Conservation (phyloP, 1,140 invertebrate species). For the Ridgeia piscesae region DNA sequence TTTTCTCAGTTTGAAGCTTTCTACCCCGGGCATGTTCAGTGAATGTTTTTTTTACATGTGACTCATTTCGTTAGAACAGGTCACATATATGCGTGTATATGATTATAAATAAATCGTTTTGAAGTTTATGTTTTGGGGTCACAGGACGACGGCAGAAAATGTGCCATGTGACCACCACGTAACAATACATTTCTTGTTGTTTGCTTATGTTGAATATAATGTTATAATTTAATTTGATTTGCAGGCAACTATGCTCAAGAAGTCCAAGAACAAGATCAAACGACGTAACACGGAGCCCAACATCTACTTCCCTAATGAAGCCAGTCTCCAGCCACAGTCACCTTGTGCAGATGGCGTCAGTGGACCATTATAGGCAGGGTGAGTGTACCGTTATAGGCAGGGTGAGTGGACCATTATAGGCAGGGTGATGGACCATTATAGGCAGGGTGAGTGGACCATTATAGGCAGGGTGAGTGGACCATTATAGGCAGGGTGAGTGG, state of each 20-base stretch:
- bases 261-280: constrained; percentile 86
- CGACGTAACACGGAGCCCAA: constrained; percentile 74
- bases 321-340: constrained; percentile 34
- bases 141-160: too few relatives aligned
- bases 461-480: neutral
- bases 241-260: constrained; percentile 73
- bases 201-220: too few relatives aligned
- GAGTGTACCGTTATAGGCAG: neutral
- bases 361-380: constrained; percentile 47
- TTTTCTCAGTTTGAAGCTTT: too few relatives aligned
- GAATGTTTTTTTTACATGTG: too few relatives aligned
- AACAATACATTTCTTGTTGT: too few relatives aligned
- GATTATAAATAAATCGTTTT: too few relatives aligned
- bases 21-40: too few relatives aligned
- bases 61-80: too few relatives aligned
- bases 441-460: neutral
- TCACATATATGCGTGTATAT: too few relatives aligned
- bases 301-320: constrained; percentile 39
- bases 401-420: neutral
- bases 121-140: too few relatives aligned
- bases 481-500: neutral
- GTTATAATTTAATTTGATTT: constrained; percentile 17
- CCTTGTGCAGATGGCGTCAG: constrained; percentile 46
- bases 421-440: constrained; percentile 4
- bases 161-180: too few relatives aligned